Evolutionary conservation across 1,140 invertebrate genomes (phyloP).

Genomic region (Drosophila takahashii): DNA sequence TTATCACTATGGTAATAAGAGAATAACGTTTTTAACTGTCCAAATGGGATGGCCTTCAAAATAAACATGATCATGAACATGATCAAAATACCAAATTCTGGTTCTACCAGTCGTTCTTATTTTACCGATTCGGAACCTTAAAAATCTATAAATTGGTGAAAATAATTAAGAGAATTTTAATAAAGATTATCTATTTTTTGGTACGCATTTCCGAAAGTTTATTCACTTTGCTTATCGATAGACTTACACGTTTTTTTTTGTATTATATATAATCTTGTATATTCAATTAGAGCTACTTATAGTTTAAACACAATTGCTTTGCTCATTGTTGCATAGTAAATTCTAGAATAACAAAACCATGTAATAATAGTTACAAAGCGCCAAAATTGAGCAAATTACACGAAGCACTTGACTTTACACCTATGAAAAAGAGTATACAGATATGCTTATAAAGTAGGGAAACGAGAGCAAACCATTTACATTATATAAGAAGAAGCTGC

Average conservation of each 20-base stretch:
- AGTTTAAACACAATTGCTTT: conserved; percentile 75
- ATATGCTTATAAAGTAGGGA: conserved; percentile 26
- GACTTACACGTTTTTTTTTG: conserved; percentile 49
- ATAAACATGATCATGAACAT: neutral
- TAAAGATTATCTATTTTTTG: no score
- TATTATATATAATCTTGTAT: conserved; percentile 49
- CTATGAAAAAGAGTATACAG: conserved; percentile 31
- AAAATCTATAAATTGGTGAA: no score
- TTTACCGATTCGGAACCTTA: no score
- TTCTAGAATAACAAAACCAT: conserved; percentile 37
- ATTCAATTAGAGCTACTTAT: conserved; percentile 75
- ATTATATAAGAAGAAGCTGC: conserved; percentile 45
- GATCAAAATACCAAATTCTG: no score
- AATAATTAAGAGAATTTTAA: no score
- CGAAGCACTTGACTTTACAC: conserved; percentile 68
- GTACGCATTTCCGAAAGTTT: conserved; percentile 49
- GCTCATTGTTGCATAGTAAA: conserved; percentile 59
- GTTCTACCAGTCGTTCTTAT: no score
- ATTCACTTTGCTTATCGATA: conserved; percentile 63
- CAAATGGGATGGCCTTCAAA: neutral
- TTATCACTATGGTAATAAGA: neutral
- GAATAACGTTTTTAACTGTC: neutral
- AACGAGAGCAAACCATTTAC: conserved; percentile 68
- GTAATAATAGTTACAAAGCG: conserved; percentile 71
- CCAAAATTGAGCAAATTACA: conserved; percentile 80